Evolutionary conservation across 2,888 invertebrate genomes (phyloP), one percentile per base, ranked within the genome.

Genomic region (Sialis fuliginosa): DNA sequence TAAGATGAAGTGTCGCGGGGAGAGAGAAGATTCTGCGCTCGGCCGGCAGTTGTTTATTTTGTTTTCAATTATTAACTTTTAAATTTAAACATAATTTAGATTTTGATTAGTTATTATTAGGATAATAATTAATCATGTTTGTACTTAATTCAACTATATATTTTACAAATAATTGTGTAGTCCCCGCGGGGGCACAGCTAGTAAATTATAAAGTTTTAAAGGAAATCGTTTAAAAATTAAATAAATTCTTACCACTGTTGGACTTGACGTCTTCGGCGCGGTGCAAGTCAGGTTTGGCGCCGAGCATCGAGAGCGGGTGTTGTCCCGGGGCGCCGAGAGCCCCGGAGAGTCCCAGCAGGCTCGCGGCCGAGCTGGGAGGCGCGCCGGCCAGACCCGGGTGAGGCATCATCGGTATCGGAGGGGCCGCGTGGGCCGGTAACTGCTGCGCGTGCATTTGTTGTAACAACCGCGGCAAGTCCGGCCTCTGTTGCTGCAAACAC

Each of bases 401-500:
- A 39, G 77, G 77, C 66, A 77, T 76, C 69, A 85, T 77, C 42
- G 77, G 77, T 51, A 75, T 66, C n/a, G 82, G 81, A 39, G 81
- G 81, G 42, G 79, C 77, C 50, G 80, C 81, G 48, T 79, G 72
- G 12, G 71, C 72, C 54, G 87, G 81, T 49, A 74, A 62, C 67
- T 88, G 89, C 57, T 89, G 89, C 34, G 88, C 89, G 64, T 91
- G 91, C 87, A 91, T 89, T 69, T 91, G 91, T 68, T 91, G 91
- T 65, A 90, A 71, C 52, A 83, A 66, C 64, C 86, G 74, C 33
- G 86, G 86, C 56, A 87, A 69, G 64, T 87, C 86, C 49, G 85
- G 83, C 66, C 86, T 74, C 70, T 86, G 87, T 79, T 86, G 86
- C 84, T 87, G 75, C 49, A 74, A 73, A 53, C 57, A 22, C 22